These are phyloP conservation scores for Coreoperca whiteheadi DNA, from an alignment of 2,113 vertebrate genomes.

Conservation along the genomic window DNA sequence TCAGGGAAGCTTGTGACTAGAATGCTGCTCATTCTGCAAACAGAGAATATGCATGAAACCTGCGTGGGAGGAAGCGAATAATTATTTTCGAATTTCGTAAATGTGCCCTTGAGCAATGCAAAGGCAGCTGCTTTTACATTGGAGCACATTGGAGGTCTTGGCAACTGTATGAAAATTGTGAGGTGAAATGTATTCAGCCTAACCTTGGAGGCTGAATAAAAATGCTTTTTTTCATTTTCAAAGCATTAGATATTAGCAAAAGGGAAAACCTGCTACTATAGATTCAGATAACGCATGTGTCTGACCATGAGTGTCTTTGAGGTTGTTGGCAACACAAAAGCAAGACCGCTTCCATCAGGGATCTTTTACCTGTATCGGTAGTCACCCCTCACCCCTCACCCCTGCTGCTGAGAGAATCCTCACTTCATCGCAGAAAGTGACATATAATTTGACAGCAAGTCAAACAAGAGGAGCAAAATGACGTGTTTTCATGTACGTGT, in stretches of 20 bases:
- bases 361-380: not conserved
- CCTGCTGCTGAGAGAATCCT: not conserved
- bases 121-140: conserved; percentile 18
- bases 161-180: not conserved
- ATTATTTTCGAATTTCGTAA: conserved; percentile 18
- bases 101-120: conserved; percentile 65
- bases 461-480: not conserved
- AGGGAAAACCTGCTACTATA: not conserved
- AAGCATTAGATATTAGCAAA: conserved; percentile 3
- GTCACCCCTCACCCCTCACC: not conserved
- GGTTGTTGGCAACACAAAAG: not conserved
- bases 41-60: conserved; percentile 21
- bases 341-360: not conserved
- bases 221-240: conserved; percentile 14
- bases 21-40: conserved; percentile 25
- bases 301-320: not conserved
- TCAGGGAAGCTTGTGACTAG: conserved; percentile 45
- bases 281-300: not conserved
- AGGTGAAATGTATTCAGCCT: conserved; percentile 4
- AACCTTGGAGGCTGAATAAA: conserved; percentile 15
- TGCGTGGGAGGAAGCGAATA: conserved; percentile 42
- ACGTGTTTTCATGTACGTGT: too few relatives aligned
- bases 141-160: not conserved
- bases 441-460: not conserved
- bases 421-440: not conserved